Evolutionary conservation across 1,140 invertebrate species (phyloP), one percentile per base, ranked within the genome.

Genomic region (Rhyzopertha dominica): DNA sequence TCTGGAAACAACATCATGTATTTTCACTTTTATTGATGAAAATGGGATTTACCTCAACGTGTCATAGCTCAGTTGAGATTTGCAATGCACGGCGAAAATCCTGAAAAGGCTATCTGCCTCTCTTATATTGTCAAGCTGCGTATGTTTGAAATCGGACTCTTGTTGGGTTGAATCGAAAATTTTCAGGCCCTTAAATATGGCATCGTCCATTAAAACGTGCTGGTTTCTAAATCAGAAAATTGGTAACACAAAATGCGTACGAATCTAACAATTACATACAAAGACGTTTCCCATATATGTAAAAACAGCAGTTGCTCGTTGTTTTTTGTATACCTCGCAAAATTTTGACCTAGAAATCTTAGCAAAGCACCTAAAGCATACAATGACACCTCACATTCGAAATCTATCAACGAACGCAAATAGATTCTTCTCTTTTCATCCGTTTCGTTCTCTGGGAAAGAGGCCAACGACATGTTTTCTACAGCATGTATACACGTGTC

Each of bases 61-160:
- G 18, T 61, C 60, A 20, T 57, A 58, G 4, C 78, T 81, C 49
- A 80, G 66, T 56, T 74, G 74, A 1, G 83, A 87, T 50, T 74
- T 75, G 53, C 85, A 88, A 53, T 79, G 74, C 62, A 79, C 81
- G 26, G 56, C 55, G 30, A 87, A 74, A n/a, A 86, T 61, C 10
- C 79, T 77, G 69, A 74, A 89, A 3, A 90, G 60, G 60, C 84
- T 88, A 7, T 83, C 68, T 0, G 83, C 84, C 63, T 87, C 83
- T 58, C 78, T 80, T 37, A 62, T 71, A 43, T 66, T 71, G 16
- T 72, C 73, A 13, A 61, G 61, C n/a, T 68, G 63, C 7, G 78
- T 78, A 29, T 75, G 73, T 63, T 87, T 89, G 54, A 82, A 86
- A 13, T 75, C 73, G 47, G 85, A 84, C 5, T 87, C 86, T 65